These are phyloP conservation scores for Mallateleia sp. DNA, from an alignment of 2,888 invertebrate genomes.

Conservation along the genomic window DNA sequence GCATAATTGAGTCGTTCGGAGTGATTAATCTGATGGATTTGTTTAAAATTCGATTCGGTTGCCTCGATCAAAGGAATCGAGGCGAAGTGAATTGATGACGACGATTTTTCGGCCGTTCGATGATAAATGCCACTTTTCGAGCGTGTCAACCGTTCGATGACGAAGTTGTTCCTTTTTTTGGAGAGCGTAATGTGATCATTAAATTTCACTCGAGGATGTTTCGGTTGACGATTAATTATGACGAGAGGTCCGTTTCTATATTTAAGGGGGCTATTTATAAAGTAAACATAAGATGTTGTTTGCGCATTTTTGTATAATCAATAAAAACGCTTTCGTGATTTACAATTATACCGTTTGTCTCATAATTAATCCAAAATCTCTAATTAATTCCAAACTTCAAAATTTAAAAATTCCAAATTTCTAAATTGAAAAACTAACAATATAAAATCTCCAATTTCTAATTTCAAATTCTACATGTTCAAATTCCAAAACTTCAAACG, in stretches of 20 bases:
- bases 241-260: conserved; percentile 30
- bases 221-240: conserved; percentile 36
- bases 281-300: too few species aligned
- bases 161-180: conserved; percentile 26
- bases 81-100: conserved; percentile 58
- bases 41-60: conserved; percentile 63
- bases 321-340: too few species aligned
- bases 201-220: conserved; percentile 58
- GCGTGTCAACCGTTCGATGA: conserved; percentile 52
- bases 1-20: conserved; percentile 51
- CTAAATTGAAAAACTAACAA: too few species aligned
- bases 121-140: conserved; percentile 66
- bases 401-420: too few species aligned
- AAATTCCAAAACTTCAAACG: too few species aligned
- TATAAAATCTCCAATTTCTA: too few species aligned
- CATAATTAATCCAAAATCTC: too few species aligned
- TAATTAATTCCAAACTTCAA: too few species aligned
- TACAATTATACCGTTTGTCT: too few species aligned
- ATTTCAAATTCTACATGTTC: too few species aligned
- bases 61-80: conserved; percentile 58
- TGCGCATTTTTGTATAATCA: too few species aligned
- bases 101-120: conserved; percentile 57
- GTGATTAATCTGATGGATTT: conserved; percentile 68
- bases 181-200: conserved; percentile 47
- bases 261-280: conserved; percentile 44